Percentiles rank a stretch among this genome's conserved stretches.
These are phyloP conservation scores for Bos javanicus DNA, from an alignment of 2,113 vertebrate genomes.

Conservation along the genomic window DNA sequence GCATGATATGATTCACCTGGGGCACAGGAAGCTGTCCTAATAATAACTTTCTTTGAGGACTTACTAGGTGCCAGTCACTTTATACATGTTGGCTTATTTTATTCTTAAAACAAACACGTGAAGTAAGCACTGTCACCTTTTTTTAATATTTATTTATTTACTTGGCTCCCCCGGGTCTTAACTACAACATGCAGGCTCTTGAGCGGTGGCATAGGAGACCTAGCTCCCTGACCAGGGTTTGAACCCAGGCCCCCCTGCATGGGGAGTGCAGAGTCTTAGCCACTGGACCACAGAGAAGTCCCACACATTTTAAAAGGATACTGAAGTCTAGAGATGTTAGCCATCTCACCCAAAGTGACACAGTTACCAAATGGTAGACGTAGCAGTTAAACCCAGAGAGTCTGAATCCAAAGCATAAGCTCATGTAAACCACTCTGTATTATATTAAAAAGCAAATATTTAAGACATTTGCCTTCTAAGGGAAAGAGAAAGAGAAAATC, in stretches of 20 bases:
- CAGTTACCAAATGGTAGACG: background rate
- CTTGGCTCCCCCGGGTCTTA: rapidly evolving
- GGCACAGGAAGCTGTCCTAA: background rate
- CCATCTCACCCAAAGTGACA: background rate
- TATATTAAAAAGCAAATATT: background rate
- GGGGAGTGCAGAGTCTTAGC: background rate
- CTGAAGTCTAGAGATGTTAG: background rate
- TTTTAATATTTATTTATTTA: background rate
- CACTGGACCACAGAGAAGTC: background rate
- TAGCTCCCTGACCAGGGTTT: background rate
- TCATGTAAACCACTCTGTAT: background rate
- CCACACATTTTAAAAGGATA: background rate
- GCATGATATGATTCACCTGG: background rate
- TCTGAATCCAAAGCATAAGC: background rate
- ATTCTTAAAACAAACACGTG: background rate
- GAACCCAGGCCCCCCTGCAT: background rate
- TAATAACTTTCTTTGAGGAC: background rate
- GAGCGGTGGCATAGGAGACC: background rate
- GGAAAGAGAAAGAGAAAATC: background rate
- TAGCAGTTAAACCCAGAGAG: background rate
- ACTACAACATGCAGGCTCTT: background rate
- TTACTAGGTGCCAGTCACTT: background rate
- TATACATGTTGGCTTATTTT: background rate
- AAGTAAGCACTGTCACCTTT: background rate
- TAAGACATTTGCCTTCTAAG: background rate